Percentiles rank a stretch among this genome's conserved stretches.
phyloP scores from a whole-genome alignment of 1,140 invertebrate species.

The Protaetia brevitarsis region DNA sequence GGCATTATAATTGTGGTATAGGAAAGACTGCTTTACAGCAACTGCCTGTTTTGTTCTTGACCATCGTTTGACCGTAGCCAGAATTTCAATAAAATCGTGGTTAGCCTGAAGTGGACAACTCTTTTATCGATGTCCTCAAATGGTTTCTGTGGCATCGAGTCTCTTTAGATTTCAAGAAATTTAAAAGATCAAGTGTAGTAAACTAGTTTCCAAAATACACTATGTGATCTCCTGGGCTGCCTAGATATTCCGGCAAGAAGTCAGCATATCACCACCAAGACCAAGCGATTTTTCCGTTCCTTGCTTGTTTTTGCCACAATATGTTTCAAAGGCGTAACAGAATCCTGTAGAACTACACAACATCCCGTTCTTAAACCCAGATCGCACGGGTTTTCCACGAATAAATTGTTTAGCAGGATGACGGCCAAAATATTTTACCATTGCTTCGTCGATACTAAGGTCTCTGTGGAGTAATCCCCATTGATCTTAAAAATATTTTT shows the following conservation, averaged over 20 bases:
- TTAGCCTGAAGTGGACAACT: neutral
- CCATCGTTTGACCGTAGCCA: neutral
- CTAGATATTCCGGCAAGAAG: no score
- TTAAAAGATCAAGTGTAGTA: no score
- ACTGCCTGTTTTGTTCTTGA: conserved; percentile 2
- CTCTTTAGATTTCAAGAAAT: no score
- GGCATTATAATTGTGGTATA: conserved; percentile 44
- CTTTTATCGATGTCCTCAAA: no score
- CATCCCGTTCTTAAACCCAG: conserved; percentile 40
- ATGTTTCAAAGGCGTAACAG: conserved; percentile 33
- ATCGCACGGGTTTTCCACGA: conserved; percentile 35
- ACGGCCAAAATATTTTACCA: conserved; percentile 21
- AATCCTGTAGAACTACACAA: conserved; percentile 34
- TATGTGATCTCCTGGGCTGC: no score
- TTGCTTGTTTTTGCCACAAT: neutral
- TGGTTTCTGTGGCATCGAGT: no score
- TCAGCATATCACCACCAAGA: no score
- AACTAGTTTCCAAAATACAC: no score
- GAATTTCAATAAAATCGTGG: neutral
- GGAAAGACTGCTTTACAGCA: no score
- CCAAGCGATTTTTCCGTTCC: neutral
- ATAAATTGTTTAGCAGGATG: conserved; percentile 37
- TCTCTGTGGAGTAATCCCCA: no score
- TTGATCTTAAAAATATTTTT: no score
- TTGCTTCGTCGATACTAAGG: no score